These are phyloP conservation scores for Volucella bombylans DNA, from an alignment of 2,888 invertebrate species.

Conservation along the genomic window DNA sequence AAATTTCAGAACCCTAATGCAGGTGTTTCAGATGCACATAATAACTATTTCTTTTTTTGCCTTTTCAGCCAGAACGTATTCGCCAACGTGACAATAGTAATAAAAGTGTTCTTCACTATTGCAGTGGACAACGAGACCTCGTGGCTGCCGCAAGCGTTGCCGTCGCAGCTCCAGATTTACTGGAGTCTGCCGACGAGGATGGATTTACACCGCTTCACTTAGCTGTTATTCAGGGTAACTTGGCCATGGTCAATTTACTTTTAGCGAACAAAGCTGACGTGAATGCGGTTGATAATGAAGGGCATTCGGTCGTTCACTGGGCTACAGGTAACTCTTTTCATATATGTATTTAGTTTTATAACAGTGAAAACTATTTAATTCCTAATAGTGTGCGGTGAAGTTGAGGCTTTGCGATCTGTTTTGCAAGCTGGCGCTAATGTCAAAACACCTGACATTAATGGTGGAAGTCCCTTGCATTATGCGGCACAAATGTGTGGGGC, in stretches of 20 bases:
- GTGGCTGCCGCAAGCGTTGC: conserved; percentile 90
- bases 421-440: conserved; percentile 93
- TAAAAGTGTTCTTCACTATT: conserved; percentile 96
- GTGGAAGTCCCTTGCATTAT: conserved; percentile 97
- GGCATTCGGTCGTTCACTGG: conserved; percentile 98
- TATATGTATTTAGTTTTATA: background rate
- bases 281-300: conserved; percentile 94
- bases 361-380: background rate
- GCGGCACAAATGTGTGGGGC: conserved; percentile 98
- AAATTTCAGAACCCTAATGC: too few species aligned
- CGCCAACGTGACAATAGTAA: conserved; percentile 90
- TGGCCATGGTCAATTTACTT: conserved; percentile 92
- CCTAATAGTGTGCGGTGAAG: conserved; percentile 94
- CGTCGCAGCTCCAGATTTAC: conserved; percentile 92
- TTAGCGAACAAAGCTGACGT: conserved; percentile 94
- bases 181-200: conserved; percentile 94
- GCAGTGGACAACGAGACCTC: conserved; percentile 85
- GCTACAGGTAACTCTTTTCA: conserved; percentile 89
- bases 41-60: conserved; percentile 66
- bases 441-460: conserved; percentile 94
- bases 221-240: conserved; percentile 96
- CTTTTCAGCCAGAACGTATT: conserved; percentile 84
- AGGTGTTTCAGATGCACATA: too few species aligned
- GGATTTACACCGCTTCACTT: conserved; percentile 97
- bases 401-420: conserved; percentile 92